Conservation (phyloP, 2,797 vertebrate species). For the Labeo calbasu region DNA sequence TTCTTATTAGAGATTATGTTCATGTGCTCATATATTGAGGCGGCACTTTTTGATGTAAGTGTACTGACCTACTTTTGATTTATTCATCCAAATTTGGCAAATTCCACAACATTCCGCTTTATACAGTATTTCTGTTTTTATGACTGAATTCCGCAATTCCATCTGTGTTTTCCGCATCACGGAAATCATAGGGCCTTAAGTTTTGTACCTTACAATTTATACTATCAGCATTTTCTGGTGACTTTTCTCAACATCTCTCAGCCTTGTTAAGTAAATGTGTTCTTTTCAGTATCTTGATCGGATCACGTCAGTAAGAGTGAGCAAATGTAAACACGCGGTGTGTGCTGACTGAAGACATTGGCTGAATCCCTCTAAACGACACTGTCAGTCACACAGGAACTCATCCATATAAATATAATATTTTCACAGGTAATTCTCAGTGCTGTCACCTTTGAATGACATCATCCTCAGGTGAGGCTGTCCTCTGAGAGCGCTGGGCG, state of each 20-base stretch:
- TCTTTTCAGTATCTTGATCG: constrained; percentile 2
- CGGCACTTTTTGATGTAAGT: too few relatives aligned
- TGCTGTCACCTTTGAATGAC: constrained; percentile 72
- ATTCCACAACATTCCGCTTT: too few relatives aligned
- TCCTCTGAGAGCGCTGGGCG: constrained; percentile 42
- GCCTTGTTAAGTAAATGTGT: background rate
- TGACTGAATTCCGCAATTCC: too few relatives aligned
- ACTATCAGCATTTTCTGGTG: too few relatives aligned
- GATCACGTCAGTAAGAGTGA: background rate
- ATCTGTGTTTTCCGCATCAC: too few relatives aligned
- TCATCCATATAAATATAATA: constrained; percentile 67
- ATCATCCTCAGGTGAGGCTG: constrained; percentile 58
- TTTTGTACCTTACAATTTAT: background rate
- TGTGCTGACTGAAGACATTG: background rate
- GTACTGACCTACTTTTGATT: too few relatives aligned
- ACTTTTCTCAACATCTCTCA: background rate
- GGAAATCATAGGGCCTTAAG: too few relatives aligned
- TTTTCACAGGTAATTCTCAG: constrained; percentile 64
- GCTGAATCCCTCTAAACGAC: constrained; percentile 12
- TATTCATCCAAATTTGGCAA: too few relatives aligned
- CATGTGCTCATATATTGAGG: too few relatives aligned
- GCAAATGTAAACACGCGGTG: background rate
- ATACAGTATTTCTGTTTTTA: too few relatives aligned
- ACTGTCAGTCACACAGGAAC: constrained; percentile 65
- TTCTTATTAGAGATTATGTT: too few relatives aligned